Evolutionary conservation across 2,113 vertebrate species (phyloP), one percentile per base, ranked within the genome.

Genomic region (Aspidoscelis tigris): DNA sequence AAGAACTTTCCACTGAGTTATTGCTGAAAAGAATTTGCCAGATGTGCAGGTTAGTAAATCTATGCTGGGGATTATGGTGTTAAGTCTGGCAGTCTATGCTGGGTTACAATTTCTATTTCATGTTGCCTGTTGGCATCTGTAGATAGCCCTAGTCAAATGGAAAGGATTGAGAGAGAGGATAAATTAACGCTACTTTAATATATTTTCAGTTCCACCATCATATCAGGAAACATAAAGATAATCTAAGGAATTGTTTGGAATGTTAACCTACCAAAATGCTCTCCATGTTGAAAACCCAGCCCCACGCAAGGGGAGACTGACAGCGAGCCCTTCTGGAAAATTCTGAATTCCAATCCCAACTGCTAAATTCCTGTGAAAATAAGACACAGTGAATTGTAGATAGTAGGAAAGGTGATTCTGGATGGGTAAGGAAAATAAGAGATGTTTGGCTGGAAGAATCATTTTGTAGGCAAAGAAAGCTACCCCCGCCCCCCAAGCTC

Each of bases 321-420:
- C 99, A 0, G 98, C 98, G 73, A 99, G 95, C 75, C 99, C 99
- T 95, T 99, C 99, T 0, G 98, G 99, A 93, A 99, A 99, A 86
- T 99, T 99, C 95, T 99, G 99, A 89, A 99, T 99, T 77, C 98
- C 99, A 7, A 99, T 99, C 76, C 98, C 99, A 20, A 99, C 94
- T 10, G 99, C 99, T 81, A 99, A 88, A 72, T 99, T 99, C 94
- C 99, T 99, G 89, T 6, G 64, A 2, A 41, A 80, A 86, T 43
- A 78, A 24, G 86, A 76, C 39, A 70, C 80, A 86, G 2, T 0
- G 64, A 0, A 76, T 2, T 5, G 21, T 16, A 18, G 2, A 11
- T 44, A 85, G 73, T 3, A 84, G 33, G 43, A 44, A 58, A 11
- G 21, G 10, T 26, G 10, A 8, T 50, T 79, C 55, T 41, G 3